Conservation (phyloP, 1,140 invertebrate genomes). For the Theocolax elegans region DNA sequence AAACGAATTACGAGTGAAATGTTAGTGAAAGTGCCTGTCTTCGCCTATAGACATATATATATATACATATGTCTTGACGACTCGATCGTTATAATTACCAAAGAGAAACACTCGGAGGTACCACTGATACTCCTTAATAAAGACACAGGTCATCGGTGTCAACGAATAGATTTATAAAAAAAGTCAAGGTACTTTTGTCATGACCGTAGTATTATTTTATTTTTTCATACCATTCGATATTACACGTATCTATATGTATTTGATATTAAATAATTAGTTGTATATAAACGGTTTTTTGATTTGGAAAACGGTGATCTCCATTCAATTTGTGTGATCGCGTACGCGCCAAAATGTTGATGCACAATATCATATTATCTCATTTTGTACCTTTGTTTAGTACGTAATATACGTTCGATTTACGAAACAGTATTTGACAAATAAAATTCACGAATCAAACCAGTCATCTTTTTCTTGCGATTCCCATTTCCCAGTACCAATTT, state of each 20-base stretch:
- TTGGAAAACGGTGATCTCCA: not conserved
- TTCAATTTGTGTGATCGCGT: not conserved
- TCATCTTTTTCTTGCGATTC: not conserved
- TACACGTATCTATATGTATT: not conserved
- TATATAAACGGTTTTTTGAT: conserved; percentile 11
- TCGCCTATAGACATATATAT: too few species aligned
- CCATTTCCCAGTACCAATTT: too few species aligned
- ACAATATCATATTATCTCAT: conserved; percentile 32
- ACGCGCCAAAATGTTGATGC: conserved; percentile 19
- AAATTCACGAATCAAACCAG: conserved; percentile 20
- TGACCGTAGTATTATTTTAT: conserved; percentile 26
- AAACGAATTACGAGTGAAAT: conserved; percentile 4
- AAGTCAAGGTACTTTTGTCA: not conserved
- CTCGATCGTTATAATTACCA: not conserved
- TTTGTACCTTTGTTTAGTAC: conserved; percentile 53
- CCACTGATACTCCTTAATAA: too few species aligned
- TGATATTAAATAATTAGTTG: conserved; percentile 11
- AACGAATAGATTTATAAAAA: not conserved
- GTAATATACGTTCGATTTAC: conserved; percentile 26
- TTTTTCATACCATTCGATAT: conserved; percentile 11
- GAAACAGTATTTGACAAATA: conserved; percentile 34
- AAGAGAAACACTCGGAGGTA: too few species aligned
- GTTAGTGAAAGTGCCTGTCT: too few species aligned
- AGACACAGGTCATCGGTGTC: too few species aligned
- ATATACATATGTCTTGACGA: not conserved